Evolutionary conservation across 64 coral and sea anemone genomes (phyloP), one percentile per base, ranked within the genome.

Genomic region (Dendrophyllia cribrosa): DNA sequence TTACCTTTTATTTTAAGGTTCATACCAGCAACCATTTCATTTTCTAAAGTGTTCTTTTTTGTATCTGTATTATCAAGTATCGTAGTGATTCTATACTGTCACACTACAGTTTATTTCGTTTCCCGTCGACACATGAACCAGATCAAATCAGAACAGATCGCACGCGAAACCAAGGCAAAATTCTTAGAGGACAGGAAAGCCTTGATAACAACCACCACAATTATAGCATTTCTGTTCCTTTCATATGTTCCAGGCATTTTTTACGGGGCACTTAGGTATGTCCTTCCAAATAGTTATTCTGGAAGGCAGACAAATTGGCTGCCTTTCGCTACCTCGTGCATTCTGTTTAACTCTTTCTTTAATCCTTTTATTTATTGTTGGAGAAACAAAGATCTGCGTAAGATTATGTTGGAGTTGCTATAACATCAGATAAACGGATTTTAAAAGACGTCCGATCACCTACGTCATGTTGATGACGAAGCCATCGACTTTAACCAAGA

Each of bases 321-420:
- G 10, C 24, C 24, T 20, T 58, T 78, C 21, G 53, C 21, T 58
- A 58, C 53, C 5, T 26, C 23, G 4, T 78, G 76, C 10, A 13
- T 78, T 25, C 59, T 78, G 20, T 21, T 78, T 3, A 78, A 78
- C 53, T 78, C 53, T 9, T 77, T 77, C 51, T 77, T 53, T 77
- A 58, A 77, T 77, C 51, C 51, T 9, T 23, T 59, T 59, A 43
- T 59, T 58, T 78, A 78, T 22, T 78, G n/a, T 14, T 59, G 53
- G 51, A 78, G 53, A 59, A 56, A 56, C 53, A 56, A 56, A 56
- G 53, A 56, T 56, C 53, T 56, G 53, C 53, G 53, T 56, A 7
- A 56, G 12, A 56, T 3, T 56, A 56, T 56, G 53, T 9, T 56
- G 53, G 53, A 56, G 12, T 12, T 56, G 53, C 53, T 56, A 3